Conservation (phyloP, 2,888 invertebrate genomes). For the Slavum lentiscoides region DNA sequence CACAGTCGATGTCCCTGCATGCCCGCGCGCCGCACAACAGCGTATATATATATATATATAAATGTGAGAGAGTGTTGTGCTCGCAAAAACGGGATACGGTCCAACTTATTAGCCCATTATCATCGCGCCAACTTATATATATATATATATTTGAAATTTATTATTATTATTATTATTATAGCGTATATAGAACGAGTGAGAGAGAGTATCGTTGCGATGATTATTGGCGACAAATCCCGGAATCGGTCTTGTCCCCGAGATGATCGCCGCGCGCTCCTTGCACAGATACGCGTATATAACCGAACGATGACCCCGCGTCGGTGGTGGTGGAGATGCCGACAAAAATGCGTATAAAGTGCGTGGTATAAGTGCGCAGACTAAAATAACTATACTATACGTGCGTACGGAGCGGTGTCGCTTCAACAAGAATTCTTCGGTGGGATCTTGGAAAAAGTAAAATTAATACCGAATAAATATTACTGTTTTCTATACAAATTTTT, state of each 20-base stretch:
- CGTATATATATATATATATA: neutral
- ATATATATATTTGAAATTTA: slow-evolving; percentile 40
- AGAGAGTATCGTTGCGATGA: neutral
- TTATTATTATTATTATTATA: slow-evolving; percentile 2
- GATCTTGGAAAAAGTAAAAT: no score
- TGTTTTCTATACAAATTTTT: no score
- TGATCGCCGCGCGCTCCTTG: neutral
- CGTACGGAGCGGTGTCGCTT: no score
- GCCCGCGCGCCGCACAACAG: no score
- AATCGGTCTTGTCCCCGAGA: slow-evolving; percentile 7
- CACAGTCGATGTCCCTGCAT: neutral
- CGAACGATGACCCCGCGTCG: slow-evolving; percentile 28
- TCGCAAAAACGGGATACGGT: slow-evolving; percentile 24
- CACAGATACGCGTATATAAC: neutral
- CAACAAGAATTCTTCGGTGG: no score
- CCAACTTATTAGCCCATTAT: slow-evolving; percentile 53
- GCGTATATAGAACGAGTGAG: neutral
- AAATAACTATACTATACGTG: no score
- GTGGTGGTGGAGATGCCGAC: neutral
- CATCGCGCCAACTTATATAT: slow-evolving; percentile 43
- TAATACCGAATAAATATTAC: no score
- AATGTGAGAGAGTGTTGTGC: neutral
- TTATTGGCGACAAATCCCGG: slow-evolving; percentile 37
- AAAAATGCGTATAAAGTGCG: neutral
- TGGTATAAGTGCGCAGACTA: no score